Base-by-base conservation (phyloP, 2,888 invertebrate genomes). In the Phanerotoma sp. region DNA sequence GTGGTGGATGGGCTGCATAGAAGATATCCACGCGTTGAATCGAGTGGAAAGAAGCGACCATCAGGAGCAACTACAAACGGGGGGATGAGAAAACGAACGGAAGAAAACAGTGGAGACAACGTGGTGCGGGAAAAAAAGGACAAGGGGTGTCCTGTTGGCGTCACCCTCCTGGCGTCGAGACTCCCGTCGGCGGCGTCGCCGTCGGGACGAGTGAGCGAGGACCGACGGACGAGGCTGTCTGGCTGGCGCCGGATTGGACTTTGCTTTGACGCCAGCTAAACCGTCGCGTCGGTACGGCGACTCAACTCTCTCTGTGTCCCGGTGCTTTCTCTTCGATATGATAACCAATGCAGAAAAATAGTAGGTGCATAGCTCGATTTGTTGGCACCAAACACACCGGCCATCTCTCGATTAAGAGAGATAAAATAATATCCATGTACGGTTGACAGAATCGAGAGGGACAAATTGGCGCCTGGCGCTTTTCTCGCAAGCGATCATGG, bases 181-280 rank as follows among this genome's bases (percentile, higher is more conserved):
- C 44, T 51, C 47, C 48, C 15, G 44, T 51, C 44, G 41, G 30
- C 44, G 48, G 16, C 20, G 54, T 42, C 51, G 51, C 51, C 56
- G 51, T 49, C 54, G 54, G 49, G 55, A 55, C 55, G 55, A 45
- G 37, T 11, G 11, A n/a, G 28, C 20, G 44, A n/a, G 38, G 21
- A 45, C 45, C 25, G 38, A 52, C 45, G 30, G 35, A 51, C 50
- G 49, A 49, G 49, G 53, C 47, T 54, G 54, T 48, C 50, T 55
- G 50, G 46, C 50, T 55, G 55, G 55, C 50, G 55, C 50, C 55
- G 46, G 13, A 49, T 55, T 50, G 40, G 50, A 50, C 55, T 50
- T 45, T 50, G 46, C 55, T 51, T 55, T 55, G 55, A 55, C 55
- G 55, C 55, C 55, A 55, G 38, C 50, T 55, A 51, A 55, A 55